phyloP scores from a whole-genome alignment of 1,140 invertebrate genomes.

The Pinna nobilis region DNA sequence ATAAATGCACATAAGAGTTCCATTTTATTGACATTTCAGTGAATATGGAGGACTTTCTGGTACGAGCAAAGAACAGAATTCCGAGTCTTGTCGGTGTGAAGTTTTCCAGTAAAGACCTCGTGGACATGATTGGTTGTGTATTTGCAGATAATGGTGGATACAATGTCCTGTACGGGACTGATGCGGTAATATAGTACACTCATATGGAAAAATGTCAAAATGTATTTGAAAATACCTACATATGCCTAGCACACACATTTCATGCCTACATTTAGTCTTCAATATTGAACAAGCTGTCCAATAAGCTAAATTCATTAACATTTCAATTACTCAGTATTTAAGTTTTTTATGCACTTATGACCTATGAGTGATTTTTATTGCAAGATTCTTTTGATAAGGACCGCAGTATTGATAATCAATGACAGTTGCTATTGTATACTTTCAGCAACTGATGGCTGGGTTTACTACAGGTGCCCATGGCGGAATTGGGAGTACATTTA shows the following conservation, averaged over 20 bases:
- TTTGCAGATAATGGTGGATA: slow-evolving; percentile 43
- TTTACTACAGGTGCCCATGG: slow-evolving; percentile 65
- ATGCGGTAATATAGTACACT: slow-evolving; percentile 73
- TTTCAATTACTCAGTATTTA: too few species aligned
- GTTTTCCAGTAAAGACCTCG: slow-evolving; percentile 64
- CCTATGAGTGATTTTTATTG: too few species aligned
- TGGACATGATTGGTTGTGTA: slow-evolving; percentile 56
- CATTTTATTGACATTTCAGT: slow-evolving; percentile 79
- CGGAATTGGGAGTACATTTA: slow-evolving; percentile 66
- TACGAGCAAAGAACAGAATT: slow-evolving; percentile 78
- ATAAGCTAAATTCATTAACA: too few species aligned
- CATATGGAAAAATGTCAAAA: too few species aligned
- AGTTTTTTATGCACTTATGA: too few species aligned
- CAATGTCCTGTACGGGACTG: slow-evolving; percentile 69
- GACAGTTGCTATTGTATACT: background rate
- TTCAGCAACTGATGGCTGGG: slow-evolving; percentile 66
- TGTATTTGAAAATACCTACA: too few species aligned
- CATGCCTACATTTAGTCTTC: too few species aligned
- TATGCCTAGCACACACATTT: too few species aligned
- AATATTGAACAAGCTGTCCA: too few species aligned
- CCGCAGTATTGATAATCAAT: too few species aligned
- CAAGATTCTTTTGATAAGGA: too few species aligned
- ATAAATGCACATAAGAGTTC: too few species aligned
- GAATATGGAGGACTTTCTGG: slow-evolving; percentile 83
- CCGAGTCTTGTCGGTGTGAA: slow-evolving; percentile 85